Percentiles rank a stretch among this genome's conserved stretches.
phyloP scores from a whole-genome alignment of 1,140 invertebrate genomes.

The Orussus abietinus region DNA sequence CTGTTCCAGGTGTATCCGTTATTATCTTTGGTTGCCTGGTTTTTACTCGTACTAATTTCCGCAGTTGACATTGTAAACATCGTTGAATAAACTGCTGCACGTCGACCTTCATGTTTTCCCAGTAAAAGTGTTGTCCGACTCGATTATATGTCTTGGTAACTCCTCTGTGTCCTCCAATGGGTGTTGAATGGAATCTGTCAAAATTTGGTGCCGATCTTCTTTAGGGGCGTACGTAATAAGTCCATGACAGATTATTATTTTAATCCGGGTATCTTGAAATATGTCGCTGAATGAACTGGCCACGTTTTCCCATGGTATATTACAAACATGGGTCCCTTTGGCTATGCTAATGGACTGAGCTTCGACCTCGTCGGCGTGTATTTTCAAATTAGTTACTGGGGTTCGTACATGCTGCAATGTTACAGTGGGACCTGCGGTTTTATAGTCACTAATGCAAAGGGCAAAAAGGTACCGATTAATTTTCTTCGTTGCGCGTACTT shows the following conservation, averaged over 20 bases:
- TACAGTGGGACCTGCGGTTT: background rate
- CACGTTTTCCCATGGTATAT: slow-evolving; percentile 5
- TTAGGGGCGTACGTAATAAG: background rate
- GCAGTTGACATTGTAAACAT: slow-evolving; percentile 5
- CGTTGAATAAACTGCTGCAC: slow-evolving; percentile 5
- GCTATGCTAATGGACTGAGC: slow-evolving; percentile 8
- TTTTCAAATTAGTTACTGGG: background rate
- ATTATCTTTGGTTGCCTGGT: too few species aligned
- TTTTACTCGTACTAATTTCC: slow-evolving; percentile 7
- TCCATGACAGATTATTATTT: slow-evolving; percentile 9
- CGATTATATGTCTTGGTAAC: slow-evolving; percentile 7
- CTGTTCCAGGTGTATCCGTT: too few species aligned
- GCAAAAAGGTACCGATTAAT: slow-evolving; percentile 5
- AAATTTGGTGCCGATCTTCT: slow-evolving; percentile 3
- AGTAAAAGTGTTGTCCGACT: slow-evolving; percentile 7
- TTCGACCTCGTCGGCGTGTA: background rate
- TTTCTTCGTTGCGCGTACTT: background rate
- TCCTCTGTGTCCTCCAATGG: slow-evolving; percentile 8
- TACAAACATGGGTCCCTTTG: slow-evolving; percentile 1
- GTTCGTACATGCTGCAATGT: slow-evolving; percentile 1
- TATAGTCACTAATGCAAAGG: slow-evolving; percentile 2
- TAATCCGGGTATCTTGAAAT: background rate
- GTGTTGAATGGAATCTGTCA: slow-evolving; percentile 2
- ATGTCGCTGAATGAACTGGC: background rate
- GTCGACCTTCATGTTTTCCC: slow-evolving; percentile 11